phyloP scores from a whole-genome alignment of 2,113 vertebrate genomes.

The Otis tarda region DNA sequence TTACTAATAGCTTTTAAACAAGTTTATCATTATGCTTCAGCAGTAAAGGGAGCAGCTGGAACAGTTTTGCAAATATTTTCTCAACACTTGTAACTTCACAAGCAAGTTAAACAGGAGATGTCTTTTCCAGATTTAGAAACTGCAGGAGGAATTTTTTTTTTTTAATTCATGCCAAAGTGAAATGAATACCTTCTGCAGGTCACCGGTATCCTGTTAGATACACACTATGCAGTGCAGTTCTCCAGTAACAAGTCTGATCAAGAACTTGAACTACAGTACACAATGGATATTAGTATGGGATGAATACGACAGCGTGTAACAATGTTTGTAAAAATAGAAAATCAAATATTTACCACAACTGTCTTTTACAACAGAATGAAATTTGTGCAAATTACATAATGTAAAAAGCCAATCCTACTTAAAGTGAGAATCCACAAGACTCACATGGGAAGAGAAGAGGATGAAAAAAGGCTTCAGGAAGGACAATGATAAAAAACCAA shows the following conservation, averaged over 20 bases:
- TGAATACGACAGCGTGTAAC: neutral
- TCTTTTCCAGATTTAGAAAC: neutral
- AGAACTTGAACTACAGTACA: neutral
- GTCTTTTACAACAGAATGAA: neutral
- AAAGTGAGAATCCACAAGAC: neutral
- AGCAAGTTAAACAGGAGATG: neutral
- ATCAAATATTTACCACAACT: neutral
- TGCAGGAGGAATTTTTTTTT: neutral
- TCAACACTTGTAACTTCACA: neutral
- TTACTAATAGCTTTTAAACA: neutral
- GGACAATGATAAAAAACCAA: neutral
- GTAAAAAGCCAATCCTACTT: neutral
- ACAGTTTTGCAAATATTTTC: neutral
- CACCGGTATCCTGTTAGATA: neutral
- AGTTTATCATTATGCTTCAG: neutral
- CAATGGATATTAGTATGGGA: neutral
- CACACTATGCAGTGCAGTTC: accelerated
- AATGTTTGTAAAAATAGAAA: neutral
- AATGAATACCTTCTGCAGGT: neutral
- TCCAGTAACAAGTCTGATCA: neutral
- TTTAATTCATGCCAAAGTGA: neutral
- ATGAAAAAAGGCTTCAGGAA: neutral
- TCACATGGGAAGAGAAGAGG: neutral
- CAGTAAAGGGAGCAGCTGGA: neutral
- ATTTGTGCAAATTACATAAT: neutral